Percentiles rank a stretch among this genome's conserved stretches.
Conservation (phyloP, 2,113 vertebrate species). For the Eptatretus burgeri region DNA sequence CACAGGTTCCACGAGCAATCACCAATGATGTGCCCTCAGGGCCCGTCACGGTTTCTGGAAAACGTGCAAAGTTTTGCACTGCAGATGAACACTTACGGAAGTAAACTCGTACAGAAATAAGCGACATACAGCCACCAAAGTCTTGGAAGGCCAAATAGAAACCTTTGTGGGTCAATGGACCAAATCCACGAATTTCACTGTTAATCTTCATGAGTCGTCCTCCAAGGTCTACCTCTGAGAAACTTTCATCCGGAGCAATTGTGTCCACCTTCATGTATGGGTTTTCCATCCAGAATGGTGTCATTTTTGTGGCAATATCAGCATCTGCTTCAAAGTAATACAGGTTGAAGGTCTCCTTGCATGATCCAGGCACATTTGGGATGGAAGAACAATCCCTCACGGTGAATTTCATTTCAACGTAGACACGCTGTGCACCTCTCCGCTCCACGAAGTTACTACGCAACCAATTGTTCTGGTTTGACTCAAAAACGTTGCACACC, state of each 20-base stretch:
- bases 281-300: slow-evolving; percentile 77
- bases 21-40: slow-evolving; percentile 90
- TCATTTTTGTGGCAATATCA: slow-evolving; percentile 74
- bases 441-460: slow-evolving; percentile 85
- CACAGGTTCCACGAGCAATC: slow-evolving; percentile 65
- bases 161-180: slow-evolving; percentile 62
- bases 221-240: slow-evolving; percentile 94
- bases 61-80: slow-evolving; percentile 84
- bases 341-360: slow-evolving; percentile 96
- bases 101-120: slow-evolving; percentile 83
- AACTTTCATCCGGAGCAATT: slow-evolving; percentile 91
- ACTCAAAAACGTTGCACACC: slow-evolving; percentile 90
- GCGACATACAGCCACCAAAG: slow-evolving; percentile 91
- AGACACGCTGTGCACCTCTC: slow-evolving; percentile 60
- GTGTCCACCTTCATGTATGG: slow-evolving; percentile 98
- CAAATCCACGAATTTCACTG: slow-evolving; percentile 82
- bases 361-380: slow-evolving; percentile 76
- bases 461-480: slow-evolving; percentile 97
- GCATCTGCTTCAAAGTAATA: slow-evolving; percentile 92
- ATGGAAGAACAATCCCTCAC: slow-evolving; percentile 95
- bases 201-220: slow-evolving; percentile 95
- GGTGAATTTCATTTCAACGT: slow-evolving; percentile 88
- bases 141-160: slow-evolving; percentile 97
- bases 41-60: slow-evolving; percentile 88
- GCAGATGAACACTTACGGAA: slow-evolving; percentile 92